Evolutionary conservation across 2,888 invertebrate species (phyloP), one percentile per base, ranked within the genome.

Genomic region (Lobophora halterata): DNA sequence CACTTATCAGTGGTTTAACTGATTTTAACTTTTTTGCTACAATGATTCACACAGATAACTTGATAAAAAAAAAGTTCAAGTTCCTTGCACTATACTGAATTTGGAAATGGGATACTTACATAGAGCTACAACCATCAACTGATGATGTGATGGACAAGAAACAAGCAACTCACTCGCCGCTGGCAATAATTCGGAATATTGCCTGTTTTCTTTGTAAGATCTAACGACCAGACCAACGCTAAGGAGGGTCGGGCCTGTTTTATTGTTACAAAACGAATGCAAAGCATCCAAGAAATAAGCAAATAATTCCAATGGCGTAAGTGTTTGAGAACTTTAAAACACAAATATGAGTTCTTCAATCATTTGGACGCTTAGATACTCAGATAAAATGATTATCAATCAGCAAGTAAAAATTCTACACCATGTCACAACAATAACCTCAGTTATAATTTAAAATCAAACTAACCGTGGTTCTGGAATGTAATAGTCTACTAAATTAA

Each of bases 381-480:
- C 47, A 65, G 65, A 70, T 72, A 71, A 76, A 69, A 77, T 77
- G 2, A 77, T 71, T 71, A 64, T n/a, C n/a, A n/a, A n/a, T n/a
- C 55, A 55, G 44, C 43, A 67, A n/a, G n/a, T n/a, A n/a, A n/a
- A n/a, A 55, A 64, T 71, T 73, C 65, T 73, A 70, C n/a, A 76
- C 55, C 65, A 75, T 64, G 76, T 79, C 79, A 87, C 77, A 85
- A 86, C 80, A 86, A 85, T 87, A 86, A 86, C 85, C 85, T 83
- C 66, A 78, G 78, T 68, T 67, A 79, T 73, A 65, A 71, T 74
- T 77, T 82, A 65, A 54, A 75, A 79, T 82, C 65, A 54, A 75
- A 79, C 87, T 82, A 65, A 88, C 87, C 86, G 85, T 82, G 80
- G 82, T 79, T 79, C 78, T 75, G 77, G 70, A 68, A 62, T 69